phyloP scores from a whole-genome alignment of 2,113 vertebrate species.

The Xyrauchen texanus region DNA sequence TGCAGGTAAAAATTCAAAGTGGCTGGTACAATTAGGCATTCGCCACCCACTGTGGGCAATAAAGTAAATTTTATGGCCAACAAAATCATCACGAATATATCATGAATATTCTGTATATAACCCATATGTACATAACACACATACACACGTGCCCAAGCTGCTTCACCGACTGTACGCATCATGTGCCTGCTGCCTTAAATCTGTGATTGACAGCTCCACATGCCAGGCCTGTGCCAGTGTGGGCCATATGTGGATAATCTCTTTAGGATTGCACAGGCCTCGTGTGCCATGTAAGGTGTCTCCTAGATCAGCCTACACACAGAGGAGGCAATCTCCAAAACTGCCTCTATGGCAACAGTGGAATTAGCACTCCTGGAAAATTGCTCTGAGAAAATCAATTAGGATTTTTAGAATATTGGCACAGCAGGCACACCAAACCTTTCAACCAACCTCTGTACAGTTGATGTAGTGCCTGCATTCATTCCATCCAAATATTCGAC shows the following conservation, averaged over 20 bases:
- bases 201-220: slow-evolving; percentile 37
- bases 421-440: neutral
- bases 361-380: slow-evolving; percentile 33
- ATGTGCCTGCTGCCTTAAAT: neutral
- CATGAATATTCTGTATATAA: too few relatives aligned
- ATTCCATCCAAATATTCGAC: neutral
- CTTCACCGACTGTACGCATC: neutral
- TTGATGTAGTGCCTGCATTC: neutral
- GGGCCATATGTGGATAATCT: slow-evolving; percentile 46
- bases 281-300: slow-evolving; percentile 40
- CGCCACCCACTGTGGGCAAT: too few relatives aligned
- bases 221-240: neutral
- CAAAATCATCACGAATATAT: too few relatives aligned
- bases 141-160: neutral
- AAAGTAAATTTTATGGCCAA: too few relatives aligned
- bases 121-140: neutral
- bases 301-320: slow-evolving; percentile 16
- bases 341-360: slow-evolving; percentile 24
- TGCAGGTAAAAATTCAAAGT: too few relatives aligned
- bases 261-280: slow-evolving; percentile 24
- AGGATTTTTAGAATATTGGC: slow-evolving; percentile 36
- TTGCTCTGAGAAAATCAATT: slow-evolving; percentile 39
- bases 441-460: neutral
- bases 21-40: too few relatives aligned
- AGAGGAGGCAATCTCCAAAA: slow-evolving; percentile 35